These are phyloP conservation scores for Pterobdella sp. DNA, from an alignment of 2,888 invertebrate genomes.

Conservation along the genomic window DNA sequence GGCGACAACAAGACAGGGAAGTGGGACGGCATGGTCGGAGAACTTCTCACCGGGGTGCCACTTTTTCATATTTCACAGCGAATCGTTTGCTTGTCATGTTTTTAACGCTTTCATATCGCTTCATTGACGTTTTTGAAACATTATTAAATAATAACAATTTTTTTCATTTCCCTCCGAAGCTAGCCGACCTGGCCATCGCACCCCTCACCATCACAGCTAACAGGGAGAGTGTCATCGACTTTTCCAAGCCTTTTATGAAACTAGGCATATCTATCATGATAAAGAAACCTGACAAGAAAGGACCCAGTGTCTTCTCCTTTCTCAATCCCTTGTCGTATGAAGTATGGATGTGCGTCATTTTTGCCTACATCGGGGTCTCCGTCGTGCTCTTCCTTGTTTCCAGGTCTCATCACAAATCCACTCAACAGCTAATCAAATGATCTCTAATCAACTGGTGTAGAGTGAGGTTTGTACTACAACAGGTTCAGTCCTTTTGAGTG, in stretches of 20 bases:
- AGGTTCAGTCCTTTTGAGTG: slow-evolving; percentile 95
- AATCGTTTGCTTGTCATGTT: neutral
- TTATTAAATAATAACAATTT: neutral
- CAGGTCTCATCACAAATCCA: too few relatives aligned
- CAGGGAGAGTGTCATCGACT: slow-evolving; percentile 87
- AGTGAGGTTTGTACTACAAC: too few relatives aligned
- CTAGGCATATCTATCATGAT: slow-evolving; percentile 91
- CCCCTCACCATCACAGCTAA: slow-evolving; percentile 91
- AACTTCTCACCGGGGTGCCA: slow-evolving; percentile 44
- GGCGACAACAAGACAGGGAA: slow-evolving; percentile 41
- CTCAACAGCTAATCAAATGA: too few relatives aligned
- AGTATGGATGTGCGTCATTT: slow-evolving; percentile 80
- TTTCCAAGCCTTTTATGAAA: slow-evolving; percentile 94
- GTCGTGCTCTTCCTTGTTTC: slow-evolving; percentile 95
- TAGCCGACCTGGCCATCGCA: slow-evolving; percentile 89
- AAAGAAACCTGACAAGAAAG: slow-evolving; percentile 72
- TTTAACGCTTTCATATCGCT: neutral
- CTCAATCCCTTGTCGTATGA: slow-evolving; percentile 90
- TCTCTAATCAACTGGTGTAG: too few relatives aligned
- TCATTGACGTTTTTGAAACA: neutral
- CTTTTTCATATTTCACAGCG: too few relatives aligned
- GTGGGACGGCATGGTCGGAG: slow-evolving; percentile 49
- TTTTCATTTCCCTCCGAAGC: slow-evolving; percentile 56
- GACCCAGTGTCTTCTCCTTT: slow-evolving; percentile 89
- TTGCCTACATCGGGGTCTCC: slow-evolving; percentile 82